These are phyloP conservation scores for Zosterops pallidus DNA, from an alignment of 2,113 vertebrate species.

Conservation along the genomic window DNA sequence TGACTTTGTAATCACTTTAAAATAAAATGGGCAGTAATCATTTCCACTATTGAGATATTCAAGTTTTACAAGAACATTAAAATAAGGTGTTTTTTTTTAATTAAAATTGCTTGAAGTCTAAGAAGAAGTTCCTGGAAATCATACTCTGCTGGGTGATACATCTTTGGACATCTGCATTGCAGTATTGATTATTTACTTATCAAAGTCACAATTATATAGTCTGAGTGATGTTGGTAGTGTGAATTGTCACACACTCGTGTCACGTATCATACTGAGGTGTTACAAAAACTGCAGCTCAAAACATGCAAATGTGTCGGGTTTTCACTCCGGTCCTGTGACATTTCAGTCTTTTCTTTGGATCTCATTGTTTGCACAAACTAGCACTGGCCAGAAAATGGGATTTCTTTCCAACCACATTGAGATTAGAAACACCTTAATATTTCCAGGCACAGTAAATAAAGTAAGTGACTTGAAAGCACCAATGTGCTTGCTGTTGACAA, in stretches of 20 bases:
- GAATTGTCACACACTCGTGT: not conserved
- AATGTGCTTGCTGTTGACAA: not conserved
- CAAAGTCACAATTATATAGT: not conserved
- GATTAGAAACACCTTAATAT: not conserved
- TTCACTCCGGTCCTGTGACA: not conserved
- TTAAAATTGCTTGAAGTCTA: not conserved
- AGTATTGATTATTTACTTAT: not conserved
- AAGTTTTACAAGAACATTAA: constrained; percentile 2
- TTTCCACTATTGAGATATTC: not conserved
- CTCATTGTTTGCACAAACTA: not conserved
- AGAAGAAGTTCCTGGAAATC: not conserved
- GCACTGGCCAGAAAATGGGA: not conserved
- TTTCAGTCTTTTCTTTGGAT: not conserved
- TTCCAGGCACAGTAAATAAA: not conserved
- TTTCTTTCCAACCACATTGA: not conserved
- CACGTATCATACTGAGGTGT: accelerated
- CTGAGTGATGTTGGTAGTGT: accelerated
- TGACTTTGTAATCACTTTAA: constrained; percentile 12
- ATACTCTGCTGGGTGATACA: not conserved
- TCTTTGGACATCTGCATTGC: not conserved
- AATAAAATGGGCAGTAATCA: constrained; percentile 10
- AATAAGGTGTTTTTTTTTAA: not conserved
- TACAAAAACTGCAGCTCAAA: not conserved
- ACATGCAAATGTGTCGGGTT: not conserved
- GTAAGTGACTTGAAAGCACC: not conserved